These are phyloP conservation scores for Lucinisca nassula DNA, from an alignment of 2,888 invertebrate species.

Conservation along the genomic window DNA sequence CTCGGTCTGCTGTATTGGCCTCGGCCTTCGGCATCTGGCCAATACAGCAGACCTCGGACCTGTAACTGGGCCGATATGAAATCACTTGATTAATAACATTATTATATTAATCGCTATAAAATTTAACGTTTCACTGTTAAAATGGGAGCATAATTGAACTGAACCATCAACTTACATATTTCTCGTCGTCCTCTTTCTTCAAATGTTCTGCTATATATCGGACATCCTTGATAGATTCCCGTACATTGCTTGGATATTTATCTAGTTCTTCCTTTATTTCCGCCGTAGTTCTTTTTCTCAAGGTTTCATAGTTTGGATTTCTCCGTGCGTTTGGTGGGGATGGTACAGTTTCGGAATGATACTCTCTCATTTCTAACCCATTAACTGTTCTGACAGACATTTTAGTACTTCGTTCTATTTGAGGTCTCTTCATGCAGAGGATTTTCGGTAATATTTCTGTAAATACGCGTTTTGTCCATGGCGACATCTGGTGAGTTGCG, in stretches of 20 bases:
- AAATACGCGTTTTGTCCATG: conserved; percentile 98
- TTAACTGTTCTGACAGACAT: conserved; percentile 78
- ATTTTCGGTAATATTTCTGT: conserved; percentile 97
- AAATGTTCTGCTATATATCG: conserved; percentile 83
- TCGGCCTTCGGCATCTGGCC: too few relatives aligned
- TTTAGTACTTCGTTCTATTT: conserved; percentile 65
- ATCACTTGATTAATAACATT: too few relatives aligned
- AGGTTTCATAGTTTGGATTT: conserved; percentile 24
- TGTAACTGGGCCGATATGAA: too few relatives aligned
- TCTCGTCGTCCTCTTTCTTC: conserved; percentile 79
- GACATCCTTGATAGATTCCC: conserved; percentile 79
- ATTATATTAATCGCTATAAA: too few relatives aligned
- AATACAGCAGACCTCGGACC: too few relatives aligned
- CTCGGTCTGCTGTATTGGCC: too few relatives aligned
- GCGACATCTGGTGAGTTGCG: conserved; percentile 98
- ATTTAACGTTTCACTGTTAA: too few relatives aligned
- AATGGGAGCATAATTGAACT: too few relatives aligned
- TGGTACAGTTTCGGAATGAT: neutral
- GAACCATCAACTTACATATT: conserved; percentile 73
- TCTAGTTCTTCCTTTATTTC: conserved; percentile 44
- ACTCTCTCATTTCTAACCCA: conserved; percentile 82
- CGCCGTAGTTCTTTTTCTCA: conserved; percentile 30
- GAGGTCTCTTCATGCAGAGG: conserved; percentile 96
- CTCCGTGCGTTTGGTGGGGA: neutral
- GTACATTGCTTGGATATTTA: conserved; percentile 79